Evolutionary conservation across 2,797 vertebrate species (phyloP), one percentile per base, ranked within the genome.

Genomic region (Dallia pectoralis): DNA sequence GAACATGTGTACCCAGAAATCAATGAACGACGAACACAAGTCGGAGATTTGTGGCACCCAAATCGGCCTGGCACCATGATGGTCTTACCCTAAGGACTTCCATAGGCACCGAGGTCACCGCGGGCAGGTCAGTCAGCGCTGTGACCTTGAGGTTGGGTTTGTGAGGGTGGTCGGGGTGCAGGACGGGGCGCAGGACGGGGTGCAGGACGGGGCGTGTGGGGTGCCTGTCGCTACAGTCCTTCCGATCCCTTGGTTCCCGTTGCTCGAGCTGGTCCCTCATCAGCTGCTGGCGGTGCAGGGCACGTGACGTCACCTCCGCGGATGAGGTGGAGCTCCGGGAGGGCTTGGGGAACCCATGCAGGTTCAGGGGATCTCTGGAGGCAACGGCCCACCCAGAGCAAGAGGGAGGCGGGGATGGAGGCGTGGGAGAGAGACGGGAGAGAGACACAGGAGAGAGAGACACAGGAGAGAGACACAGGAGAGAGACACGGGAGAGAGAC

Each of bases 71-170:
- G 40, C 25, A 47, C 32, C 75, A 14, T 0, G 61, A 5, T 40
- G 19, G 53, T 19, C 84, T 3, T 94, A 97, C 96, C 96, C 96
- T 96, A 84, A 95, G 91, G 85, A 96, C 91, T 90, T 95, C 94
- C 94, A 95, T 95, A 82, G 93, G 92, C 56, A 90, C 90, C 87
- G 91, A 92, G 79, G 91, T 91, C 84, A 89, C 88, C 1, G 91
- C 87, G 74, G 93, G 88, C 76, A 87, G 91, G 86, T 88, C 84
- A 77, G 74, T 22, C 75, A 91, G 89, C 74, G 90, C 88, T 8
- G 90, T 93, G 86, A 94, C 91, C 90, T 93, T 91, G 87, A 94
- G 88, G 74, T 89, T 87, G 77, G 93, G 91, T 63, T 93, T 93
- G 88, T 91, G 92, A 0, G 92, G 89, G 91, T 84, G 5, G 87